These are phyloP conservation scores for Trichacis sp. DNA, from an alignment of 2,888 invertebrate genomes.

Conservation along the genomic window DNA sequence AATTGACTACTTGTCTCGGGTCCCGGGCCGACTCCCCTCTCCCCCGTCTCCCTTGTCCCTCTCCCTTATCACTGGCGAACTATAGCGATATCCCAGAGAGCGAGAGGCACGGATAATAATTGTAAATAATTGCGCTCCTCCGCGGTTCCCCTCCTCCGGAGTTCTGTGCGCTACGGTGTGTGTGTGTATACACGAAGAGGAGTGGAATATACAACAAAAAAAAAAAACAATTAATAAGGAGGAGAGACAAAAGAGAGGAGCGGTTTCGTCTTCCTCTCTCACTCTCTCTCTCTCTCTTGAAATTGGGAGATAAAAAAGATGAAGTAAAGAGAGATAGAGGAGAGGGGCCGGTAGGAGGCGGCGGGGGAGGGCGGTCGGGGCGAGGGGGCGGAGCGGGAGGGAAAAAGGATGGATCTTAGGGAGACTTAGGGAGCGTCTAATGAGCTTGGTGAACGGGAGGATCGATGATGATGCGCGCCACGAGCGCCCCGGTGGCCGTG, in stretches of 20 bases:
- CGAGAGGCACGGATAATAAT: background rate
- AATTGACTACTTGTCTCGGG: too few species aligned
- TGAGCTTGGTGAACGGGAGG: conserved; percentile 13
- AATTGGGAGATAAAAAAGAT: conserved; percentile 5
- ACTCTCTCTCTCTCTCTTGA: background rate
- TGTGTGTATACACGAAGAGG: background rate
- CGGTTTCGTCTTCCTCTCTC: background rate
- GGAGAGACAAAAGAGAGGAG: background rate
- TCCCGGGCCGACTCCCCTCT: too few species aligned
- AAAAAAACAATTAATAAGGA: too few species aligned
- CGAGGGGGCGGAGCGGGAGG: conserved; percentile 38
- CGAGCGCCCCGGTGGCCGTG: conserved; percentile 42
- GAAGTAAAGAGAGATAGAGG: conserved; percentile 21
- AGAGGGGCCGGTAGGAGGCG: conserved; percentile 2
- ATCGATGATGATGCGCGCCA: conserved; percentile 51
- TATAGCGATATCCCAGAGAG: too few species aligned
- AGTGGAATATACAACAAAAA: too few species aligned
- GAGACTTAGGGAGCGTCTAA: conserved; percentile 18
- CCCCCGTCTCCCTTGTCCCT: too few species aligned
- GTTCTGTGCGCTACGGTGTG: too few species aligned
- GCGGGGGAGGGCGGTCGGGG: conserved; percentile 19
- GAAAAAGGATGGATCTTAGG: conserved; percentile 52
- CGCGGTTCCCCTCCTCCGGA: too few species aligned
- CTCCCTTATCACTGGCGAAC: too few species aligned
- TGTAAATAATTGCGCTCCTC: background rate